Base-by-base conservation (phyloP, 2,797 vertebrate species). In the Macrochelys suwanniensis region DNA sequence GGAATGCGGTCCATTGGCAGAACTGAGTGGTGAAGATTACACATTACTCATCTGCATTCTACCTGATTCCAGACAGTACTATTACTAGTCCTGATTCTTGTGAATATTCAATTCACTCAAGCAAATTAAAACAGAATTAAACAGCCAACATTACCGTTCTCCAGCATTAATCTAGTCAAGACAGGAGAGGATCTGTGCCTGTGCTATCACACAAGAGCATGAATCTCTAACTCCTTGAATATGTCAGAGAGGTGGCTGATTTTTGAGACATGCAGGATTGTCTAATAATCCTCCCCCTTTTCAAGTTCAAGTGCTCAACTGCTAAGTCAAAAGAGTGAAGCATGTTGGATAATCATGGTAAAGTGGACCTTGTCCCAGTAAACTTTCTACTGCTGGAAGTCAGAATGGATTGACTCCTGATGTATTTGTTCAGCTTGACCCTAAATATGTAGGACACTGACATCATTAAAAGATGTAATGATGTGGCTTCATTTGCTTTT, bases 301-400 rank as follows among this genome's bases (percentile, higher is more conserved):
- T 0, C 6, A 80, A 77, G 83, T 92, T 81, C 84, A 96, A 85
- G 88, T 47, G 87, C n/a, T 82, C 78, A 87, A 78, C 28, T 88
- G 10, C 10, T 21, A 89, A 0, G 0, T 12, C n/a, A 94, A 76
- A 93, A 94, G 54, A 94, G 82, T 91, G 37, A 88, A 82, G n/a
- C 2, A 26, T 45, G 37, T 25, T 37, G 37, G 21, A 47, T 76
- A 76, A 11, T 25, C 13, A 15, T 47, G 42, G 23, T 45, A 26
- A 45, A 47, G 71, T 45, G 23, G 42, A 76, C 42, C 42, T 26
- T 25, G 11, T 47, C 25, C 42, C n/a, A 93, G 77, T 54, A 87
- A 88, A 53, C 21, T 37, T 80, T 85, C 42, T 50, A 77, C 74
- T 87, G 94, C 85, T 94, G 90, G n/a, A 90, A 94, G 87, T 82